A percentile compares a stretch with the other conserved stretches of the same genome.
Conservation (phyloP, 1,140 invertebrate species). For the Drosophila orosa region DNA sequence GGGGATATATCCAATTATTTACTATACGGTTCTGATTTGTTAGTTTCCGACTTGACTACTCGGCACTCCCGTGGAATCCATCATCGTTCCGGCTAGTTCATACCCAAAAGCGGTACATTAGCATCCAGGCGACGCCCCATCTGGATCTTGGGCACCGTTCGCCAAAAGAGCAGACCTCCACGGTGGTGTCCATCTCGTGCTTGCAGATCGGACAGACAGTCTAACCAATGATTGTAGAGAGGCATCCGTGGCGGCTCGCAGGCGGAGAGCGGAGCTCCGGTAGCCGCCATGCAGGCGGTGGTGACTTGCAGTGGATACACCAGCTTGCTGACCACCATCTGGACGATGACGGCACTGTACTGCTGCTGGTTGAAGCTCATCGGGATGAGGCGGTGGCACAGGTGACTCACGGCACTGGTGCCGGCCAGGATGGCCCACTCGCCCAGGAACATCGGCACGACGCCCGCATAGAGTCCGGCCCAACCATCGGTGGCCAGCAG, state of each 20-base stretch:
- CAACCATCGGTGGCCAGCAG: constrained; percentile 1
- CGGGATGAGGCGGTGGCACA: constrained; percentile 7
- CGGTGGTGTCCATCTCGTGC: constrained; percentile 53
- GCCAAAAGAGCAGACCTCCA: constrained; percentile 52
- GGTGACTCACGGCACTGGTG: constrained; percentile 30
- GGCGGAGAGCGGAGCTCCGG: constrained; percentile 43
- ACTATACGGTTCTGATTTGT: background rate
- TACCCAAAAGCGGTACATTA: fast-evolving
- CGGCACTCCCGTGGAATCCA: background rate
- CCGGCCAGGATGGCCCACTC: constrained; percentile 35
- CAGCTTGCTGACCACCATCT: constrained; percentile 28
- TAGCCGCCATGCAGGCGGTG: constrained; percentile 55
- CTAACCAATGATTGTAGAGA: constrained; percentile 54
- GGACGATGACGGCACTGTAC: constrained; percentile 47
- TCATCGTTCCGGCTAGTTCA: background rate
- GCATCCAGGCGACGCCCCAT: background rate
- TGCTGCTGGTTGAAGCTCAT: constrained; percentile 1
- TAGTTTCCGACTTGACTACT: background rate
- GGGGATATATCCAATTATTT: background rate
- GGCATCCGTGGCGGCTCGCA: constrained; percentile 61
- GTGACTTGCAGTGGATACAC: constrained; percentile 57
- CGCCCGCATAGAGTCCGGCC: constrained; percentile 48
- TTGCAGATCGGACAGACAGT: constrained; percentile 53
- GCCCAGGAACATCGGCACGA: constrained; percentile 44
- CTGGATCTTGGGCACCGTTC: constrained; percentile 41